A percentile compares a stretch with the other conserved stretches of the same genome.
Conservation (phyloP, 1,140 invertebrate species). For the Caligus rogercresseyi region DNA sequence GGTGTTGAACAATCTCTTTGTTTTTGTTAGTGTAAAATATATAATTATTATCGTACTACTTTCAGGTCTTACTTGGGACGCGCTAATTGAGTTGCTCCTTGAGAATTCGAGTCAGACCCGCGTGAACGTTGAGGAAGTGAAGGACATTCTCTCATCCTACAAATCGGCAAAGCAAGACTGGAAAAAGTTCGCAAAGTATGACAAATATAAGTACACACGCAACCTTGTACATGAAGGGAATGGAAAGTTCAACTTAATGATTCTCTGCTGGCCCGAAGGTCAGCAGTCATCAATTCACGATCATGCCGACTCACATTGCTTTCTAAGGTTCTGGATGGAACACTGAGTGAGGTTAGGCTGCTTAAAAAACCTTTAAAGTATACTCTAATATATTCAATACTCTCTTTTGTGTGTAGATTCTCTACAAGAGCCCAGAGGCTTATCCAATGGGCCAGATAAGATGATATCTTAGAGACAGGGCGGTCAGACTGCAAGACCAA, state of each 20-base stretch:
- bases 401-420: not conserved
- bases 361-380: too few relatives aligned
- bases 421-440: not conserved
- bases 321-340: constrained; percentile 60
- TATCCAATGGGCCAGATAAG: constrained; percentile 8
- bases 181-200: constrained; percentile 86
- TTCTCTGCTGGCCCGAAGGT: constrained; percentile 85
- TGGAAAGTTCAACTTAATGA: constrained; percentile 92
- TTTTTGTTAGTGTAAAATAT: too few relatives aligned
- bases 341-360: constrained; percentile 36
- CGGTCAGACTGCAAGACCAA: not conserved
- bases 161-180: constrained; percentile 74
- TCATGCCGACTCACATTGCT: constrained; percentile 87
- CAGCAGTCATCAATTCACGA: constrained; percentile 89
- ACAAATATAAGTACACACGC: constrained; percentile 80
- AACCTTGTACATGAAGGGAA: constrained; percentile 87
- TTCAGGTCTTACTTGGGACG: constrained; percentile 40
- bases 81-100: constrained; percentile 51
- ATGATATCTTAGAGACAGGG: not conserved
- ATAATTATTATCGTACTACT: too few relatives aligned
- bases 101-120: constrained; percentile 50
- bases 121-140: constrained; percentile 73
- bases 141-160: constrained; percentile 62
- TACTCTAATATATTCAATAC: too few relatives aligned
- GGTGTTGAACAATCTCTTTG: too few relatives aligned